Evolutionary conservation across 2,113 vertebrate species (phyloP).

Genomic region (Bos indicus): DNA sequence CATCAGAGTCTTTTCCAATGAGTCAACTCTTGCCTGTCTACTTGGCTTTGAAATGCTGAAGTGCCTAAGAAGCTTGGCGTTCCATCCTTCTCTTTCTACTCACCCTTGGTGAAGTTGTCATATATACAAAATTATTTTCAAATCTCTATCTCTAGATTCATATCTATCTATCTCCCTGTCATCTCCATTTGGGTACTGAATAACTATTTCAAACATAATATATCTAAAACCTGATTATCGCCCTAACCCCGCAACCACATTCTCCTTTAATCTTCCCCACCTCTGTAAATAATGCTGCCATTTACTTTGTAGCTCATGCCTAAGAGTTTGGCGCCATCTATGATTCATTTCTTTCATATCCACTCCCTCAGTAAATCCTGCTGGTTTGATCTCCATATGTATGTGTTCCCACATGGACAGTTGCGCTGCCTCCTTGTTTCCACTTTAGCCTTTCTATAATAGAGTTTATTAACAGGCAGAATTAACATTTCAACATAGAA

Average conservation of each 20-base stretch:
- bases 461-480: neutral
- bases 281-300: neutral
- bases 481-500: conserved; percentile 13
- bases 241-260: neutral
- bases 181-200: neutral
- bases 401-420: neutral
- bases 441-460: neutral
- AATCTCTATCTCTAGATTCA: neutral
- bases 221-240: neutral
- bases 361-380: neutral
- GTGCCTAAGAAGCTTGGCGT: neutral
- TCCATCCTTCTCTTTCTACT: neutral
- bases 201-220: neutral
- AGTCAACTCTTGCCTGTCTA: neutral
- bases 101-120: neutral
- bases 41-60: neutral
- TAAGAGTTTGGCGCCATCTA: neutral
- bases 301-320: neutral
- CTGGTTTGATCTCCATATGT: neutral
- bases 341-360: neutral
- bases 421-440: neutral
- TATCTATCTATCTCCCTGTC: neutral
- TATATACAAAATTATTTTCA: neutral
- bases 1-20: no score
- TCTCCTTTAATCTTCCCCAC: neutral